Conservation (phyloP, 2,113 vertebrate species). For the Raja brachyura region DNA sequence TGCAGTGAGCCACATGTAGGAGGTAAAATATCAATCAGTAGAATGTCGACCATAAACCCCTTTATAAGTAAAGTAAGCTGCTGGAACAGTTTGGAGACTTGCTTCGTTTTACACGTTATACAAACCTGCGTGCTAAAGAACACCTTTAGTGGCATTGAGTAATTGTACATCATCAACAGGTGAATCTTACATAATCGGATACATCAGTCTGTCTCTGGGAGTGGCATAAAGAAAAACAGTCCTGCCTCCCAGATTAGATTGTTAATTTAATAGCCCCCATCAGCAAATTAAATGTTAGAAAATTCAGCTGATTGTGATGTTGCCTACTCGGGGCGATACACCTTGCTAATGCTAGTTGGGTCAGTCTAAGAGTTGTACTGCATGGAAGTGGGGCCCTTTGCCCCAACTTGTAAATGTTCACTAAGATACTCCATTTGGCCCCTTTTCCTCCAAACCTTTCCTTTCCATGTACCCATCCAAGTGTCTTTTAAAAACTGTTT, state of each 20-base stretch:
- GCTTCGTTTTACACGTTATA: too few species aligned
- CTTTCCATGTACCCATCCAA: too few species aligned
- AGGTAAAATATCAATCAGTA: slow-evolving; percentile 7
- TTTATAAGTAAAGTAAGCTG: not conserved
- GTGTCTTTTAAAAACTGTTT: too few species aligned
- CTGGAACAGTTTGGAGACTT: not conserved
- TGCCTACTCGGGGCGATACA: not conserved
- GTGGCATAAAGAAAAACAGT: not conserved
- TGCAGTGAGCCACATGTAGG: slow-evolving; percentile 83
- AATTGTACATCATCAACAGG: not conserved
- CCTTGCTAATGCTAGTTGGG: not conserved
- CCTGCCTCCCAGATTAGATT: not conserved
- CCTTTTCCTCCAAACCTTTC: too few species aligned
- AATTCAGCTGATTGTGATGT: not conserved
- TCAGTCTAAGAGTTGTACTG: too few species aligned
- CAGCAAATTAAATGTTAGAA: not conserved
- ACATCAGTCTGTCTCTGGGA: not conserved
- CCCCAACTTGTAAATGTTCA: too few species aligned
- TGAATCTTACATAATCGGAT: not conserved
- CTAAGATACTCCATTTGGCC: too few species aligned
- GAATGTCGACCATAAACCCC: not conserved
- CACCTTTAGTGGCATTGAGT: too few species aligned
- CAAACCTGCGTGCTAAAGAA: too few species aligned
- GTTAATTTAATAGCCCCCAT: not conserved
- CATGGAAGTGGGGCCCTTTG: too few species aligned